phyloP scores from a whole-genome alignment of 1,140 invertebrate genomes.

The Caenorhabditis elegans region WBcel235 BX284602.5:7652001-7652500 shows the following conservation, averaged over 20 bases:
- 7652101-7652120: too few relatives aligned
- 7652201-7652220: too few relatives aligned
- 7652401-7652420: conserved; percentile 26
- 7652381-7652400: neutral
- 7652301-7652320: neutral
- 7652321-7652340: neutral
- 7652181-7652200: too few relatives aligned
- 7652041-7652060: too few relatives aligned
- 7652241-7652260: neutral
- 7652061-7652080: too few relatives aligned
- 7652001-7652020: too few relatives aligned
- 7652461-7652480: too few relatives aligned
- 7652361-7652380: conserved; percentile 28
- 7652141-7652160: too few relatives aligned
- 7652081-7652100: too few relatives aligned
- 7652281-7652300: conserved; percentile 10
- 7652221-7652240: neutral
- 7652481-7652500: neutral
- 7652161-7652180: too few relatives aligned
- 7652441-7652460: neutral
- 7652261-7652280: conserved; percentile 3
- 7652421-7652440: neutral
- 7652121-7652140: too few relatives aligned
- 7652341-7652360: neutral
- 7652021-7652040: too few relatives aligned